Evolutionary conservation across 1,140 invertebrate species (phyloP).

Genomic region (Drosophila willistoni): DNA sequence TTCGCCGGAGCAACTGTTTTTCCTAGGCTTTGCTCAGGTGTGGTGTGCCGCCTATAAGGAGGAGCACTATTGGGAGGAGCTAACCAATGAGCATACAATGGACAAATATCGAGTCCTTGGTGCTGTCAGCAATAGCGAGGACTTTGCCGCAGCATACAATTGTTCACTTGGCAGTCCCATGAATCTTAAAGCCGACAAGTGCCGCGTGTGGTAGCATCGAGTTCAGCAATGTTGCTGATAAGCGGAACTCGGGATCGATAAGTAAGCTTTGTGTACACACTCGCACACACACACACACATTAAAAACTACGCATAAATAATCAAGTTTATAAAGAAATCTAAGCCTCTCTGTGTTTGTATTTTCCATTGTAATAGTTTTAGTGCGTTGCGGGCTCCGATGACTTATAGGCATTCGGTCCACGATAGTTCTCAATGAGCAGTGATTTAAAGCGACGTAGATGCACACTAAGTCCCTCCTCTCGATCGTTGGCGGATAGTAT

Average conservation of each 20-base stretch:
- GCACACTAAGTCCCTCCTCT: conserved; percentile 83
- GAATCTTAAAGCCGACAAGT: conserved; percentile 85
- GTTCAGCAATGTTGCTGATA: conserved; percentile 22
- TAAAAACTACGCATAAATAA: conserved; percentile 15
- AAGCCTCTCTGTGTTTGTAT: background rate
- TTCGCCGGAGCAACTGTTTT: conserved; percentile 94
- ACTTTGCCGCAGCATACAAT: conserved; percentile 86
- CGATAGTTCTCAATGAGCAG: conserved; percentile 87
- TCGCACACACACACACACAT: background rate
- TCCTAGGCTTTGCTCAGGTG: conserved; percentile 93
- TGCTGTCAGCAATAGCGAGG: conserved; percentile 87
- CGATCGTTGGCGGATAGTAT: conserved; percentile 83
- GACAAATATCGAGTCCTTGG: conserved; percentile 86
- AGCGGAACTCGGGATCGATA: conserved; percentile 17
- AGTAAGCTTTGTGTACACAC: background rate
- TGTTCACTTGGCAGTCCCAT: conserved; percentile 85
- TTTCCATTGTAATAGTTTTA: conserved; percentile 18
- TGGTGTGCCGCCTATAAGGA: conserved; percentile 75
- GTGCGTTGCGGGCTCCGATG: conserved; percentile 56
- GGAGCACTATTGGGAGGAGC: conserved; percentile 71
- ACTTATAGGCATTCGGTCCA: conserved; percentile 74
- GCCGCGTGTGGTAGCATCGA: conserved; percentile 59
- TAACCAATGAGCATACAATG: conserved; percentile 61
- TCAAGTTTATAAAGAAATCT: conserved; percentile 14
- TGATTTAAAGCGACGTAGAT: conserved; percentile 85